Base-by-base conservation (phyloP, 2,113 vertebrate species). In the Zootoca vivipara region DNA sequence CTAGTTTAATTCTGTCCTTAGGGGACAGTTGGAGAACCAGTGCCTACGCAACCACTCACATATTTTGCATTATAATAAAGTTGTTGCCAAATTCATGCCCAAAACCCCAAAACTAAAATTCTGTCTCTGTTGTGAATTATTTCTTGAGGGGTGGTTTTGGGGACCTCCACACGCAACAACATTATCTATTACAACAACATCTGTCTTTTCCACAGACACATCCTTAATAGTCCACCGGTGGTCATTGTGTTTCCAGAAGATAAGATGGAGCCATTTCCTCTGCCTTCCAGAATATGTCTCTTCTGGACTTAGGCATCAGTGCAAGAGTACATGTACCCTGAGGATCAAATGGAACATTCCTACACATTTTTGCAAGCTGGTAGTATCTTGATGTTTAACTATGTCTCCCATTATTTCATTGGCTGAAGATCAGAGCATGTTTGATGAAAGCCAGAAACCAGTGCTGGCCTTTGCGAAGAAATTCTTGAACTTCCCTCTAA, bases 401-500 rank as follows among this genome's bases (percentile, higher is more conserved):
- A 3, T 42, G 56, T 35, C 85, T 82, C 81, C 81, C 81, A 74
- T 84, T 87, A 90, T 85, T 58, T 69, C 28, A 78, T 33, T 90
- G 89, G 89, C 86, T 90, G 42, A 80, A 90, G 82, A 90, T 88
- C 79, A 88, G 35, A 78, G 90, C 46, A 69, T 72, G n/a, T 13
- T 38, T 86, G 79, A 86, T 89, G n/a, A 26, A 86, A 91, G 38
- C 87, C 90, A 89, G 89, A 87, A 87, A 78, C 72, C 52, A 58
- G 13, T n/a, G 10, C 16, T 35, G 58, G 82, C 62, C 83, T 40
- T 35, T 81, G 70, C 82, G 72, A 79, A 33, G 70, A 81, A 64
- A 77, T 85, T 56, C 42, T 30, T 74, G 67, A 64, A 35, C 72
- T 33, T 69, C 81, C 87, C 83, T 86, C 38, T 64, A 74, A 83